Evolutionary conservation across 2,888 invertebrate genomes (phyloP), one percentile per base, ranked within the genome.

Genomic region (Thymelicus lineola): DNA sequence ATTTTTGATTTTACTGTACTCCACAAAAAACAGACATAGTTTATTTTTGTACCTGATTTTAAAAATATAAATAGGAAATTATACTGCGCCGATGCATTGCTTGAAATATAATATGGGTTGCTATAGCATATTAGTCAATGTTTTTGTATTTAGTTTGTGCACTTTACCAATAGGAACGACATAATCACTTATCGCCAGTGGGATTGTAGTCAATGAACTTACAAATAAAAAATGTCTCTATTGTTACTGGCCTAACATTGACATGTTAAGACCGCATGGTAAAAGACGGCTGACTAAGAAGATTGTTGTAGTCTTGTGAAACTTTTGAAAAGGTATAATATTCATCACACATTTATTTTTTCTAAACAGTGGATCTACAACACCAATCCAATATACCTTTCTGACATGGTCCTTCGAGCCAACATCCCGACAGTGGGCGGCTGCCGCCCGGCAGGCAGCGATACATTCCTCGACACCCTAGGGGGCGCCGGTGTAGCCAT

Each of bases 401-500:
- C 94, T 0, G 94, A 94, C 61, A 91, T 77, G 0, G 94, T 90
- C 75, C 94, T 79, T 46, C 94, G 78, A 0, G 91, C 88, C 72
- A 92, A 78, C 81, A 89, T 81, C 7, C 80, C 85, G 15, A 89
- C 86, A 0, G 91, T 80, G 0, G 93, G 91, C 61, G 93, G 94
- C 76, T 93, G 94, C 0, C 92, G 79, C 0, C 94, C 94, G 2
- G 94, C 92, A 6, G 94, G 94, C 73, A 94, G 77, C 17, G 94
- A 94, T 55, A 94, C 89, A 72, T 94, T 94, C 53, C 94, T 78
- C 17, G 93, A 85, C 38, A 94, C 94, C 7, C 94, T 84, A 0
- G 93, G 91, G 0, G 91, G 90, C 66, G 87, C 87, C 48, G 80
- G 87, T 1, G 90, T 83, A 66, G 89, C 85, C 91, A 90, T 91